Percentiles rank a stretch among this genome's conserved stretches.
Evolutionary conservation across 2,888 invertebrate genomes (phyloP).

Genomic region (Cosmia pyralina): DNA sequence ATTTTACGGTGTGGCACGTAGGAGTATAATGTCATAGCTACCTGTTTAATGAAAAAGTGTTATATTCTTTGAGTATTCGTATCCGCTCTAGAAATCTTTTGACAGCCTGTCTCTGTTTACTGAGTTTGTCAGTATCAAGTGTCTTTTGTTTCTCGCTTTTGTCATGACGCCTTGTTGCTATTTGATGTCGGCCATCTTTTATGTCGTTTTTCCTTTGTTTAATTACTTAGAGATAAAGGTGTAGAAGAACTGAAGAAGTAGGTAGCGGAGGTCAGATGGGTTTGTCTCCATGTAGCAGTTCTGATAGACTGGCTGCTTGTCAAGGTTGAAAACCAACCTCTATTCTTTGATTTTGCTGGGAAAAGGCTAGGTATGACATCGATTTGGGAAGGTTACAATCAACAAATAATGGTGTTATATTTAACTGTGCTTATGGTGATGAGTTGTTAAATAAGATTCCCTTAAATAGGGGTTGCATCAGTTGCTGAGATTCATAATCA

Average conservation of each 20-base stretch:
- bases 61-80: slow-evolving; percentile 53
- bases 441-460: not conserved
- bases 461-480: not conserved
- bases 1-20: not conserved
- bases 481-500: not conserved
- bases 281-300: not conserved
- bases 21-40: not conserved
- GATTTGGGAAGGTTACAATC: not conserved
- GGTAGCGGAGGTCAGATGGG: not conserved
- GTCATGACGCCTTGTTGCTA: slow-evolving; percentile 42
- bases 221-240: not conserved
- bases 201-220: slow-evolving; percentile 40
- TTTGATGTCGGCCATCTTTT: slow-evolving; percentile 43
- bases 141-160: slow-evolving; percentile 67
- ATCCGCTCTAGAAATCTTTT: slow-evolving; percentile 73
- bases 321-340: not conserved
- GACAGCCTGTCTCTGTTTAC: slow-evolving; percentile 62
- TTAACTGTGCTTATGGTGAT: not conserved
- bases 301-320: not conserved
- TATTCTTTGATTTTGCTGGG: not conserved
- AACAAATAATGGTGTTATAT: not conserved
- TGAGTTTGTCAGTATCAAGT: slow-evolving; percentile 64
- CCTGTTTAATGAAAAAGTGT: too few species aligned
- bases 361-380: not conserved
- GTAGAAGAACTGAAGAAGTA: not conserved